Evolutionary conservation across 2,888 invertebrate genomes (phyloP), one percentile per base, ranked within the genome.

Genomic region (Allygus modestus): DNA sequence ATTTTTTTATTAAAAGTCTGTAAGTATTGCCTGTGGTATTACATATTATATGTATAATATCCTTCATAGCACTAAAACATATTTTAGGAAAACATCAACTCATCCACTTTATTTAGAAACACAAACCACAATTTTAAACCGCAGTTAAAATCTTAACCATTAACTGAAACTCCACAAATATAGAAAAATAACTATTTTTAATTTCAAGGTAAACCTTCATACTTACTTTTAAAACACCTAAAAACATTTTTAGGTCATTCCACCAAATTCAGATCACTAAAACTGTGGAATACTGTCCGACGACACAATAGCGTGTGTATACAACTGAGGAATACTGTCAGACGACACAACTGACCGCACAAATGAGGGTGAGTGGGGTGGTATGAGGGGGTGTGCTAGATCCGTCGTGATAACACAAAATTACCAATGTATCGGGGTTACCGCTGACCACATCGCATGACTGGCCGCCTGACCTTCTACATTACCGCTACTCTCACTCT

Each of bases 351-450:
- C 58, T 33, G 58, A 79, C 54, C 79, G n/a, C 26, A 31, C 46
- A 58, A 28, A 33, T n/a, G 33, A 46, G 79, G 58, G 58, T n/a
- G 33, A 2, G n/a, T 51, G 28, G 79, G 26, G 26, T 31, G 41
- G 12, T 5, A 28, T 11, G 73, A 33, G 73, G 58, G 54, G 54
- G 79, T 58, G 79, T 54, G 31, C 79, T 79, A 79, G 79, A 79
- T 79, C 58, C 79, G n/a, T 17, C 17, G 26, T 58, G 79, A 79
- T 79, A 79, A 58, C 58, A 23, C 17, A 17, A 37, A 37, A 37
- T 79, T 15, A 58, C 51, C 58, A 5, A 79, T 79, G 79, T 79
- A 79, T 79, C 28, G 58, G 46, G 79, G 79, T 79, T 58, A 79
- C 58, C 58, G 41, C 28, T 31, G 46, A 23, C 54, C 79, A 7